Percentiles rank a stretch among this genome's conserved stretches.
Conservation (phyloP, 2,113 vertebrate genomes). For the Laterallus jamaicensis region DNA sequence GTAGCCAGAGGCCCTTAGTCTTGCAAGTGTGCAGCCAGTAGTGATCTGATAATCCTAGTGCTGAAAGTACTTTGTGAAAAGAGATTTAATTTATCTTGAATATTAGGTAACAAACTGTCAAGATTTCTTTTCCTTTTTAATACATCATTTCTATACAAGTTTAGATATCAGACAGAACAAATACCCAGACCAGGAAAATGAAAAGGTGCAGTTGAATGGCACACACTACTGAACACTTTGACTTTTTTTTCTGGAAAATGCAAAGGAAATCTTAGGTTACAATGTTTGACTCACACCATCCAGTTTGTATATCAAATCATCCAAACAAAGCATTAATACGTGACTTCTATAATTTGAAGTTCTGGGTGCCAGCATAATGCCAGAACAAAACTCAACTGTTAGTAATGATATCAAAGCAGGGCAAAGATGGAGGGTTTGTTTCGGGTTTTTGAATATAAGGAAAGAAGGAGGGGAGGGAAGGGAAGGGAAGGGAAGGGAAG, state of each 20-base stretch:
- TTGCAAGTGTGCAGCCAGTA: conserved; percentile 33
- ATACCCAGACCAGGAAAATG: neutral
- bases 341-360: neutral
- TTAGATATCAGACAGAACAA: conserved; percentile 1
- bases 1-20: neutral
- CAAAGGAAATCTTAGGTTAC: neutral
- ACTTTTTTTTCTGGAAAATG: neutral
- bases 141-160: neutral
- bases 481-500: too few relatives aligned
- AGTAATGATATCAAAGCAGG: neutral
- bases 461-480: too few relatives aligned
- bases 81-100: conserved; percentile 50
- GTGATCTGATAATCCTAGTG: conserved; percentile 51
- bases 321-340: neutral
- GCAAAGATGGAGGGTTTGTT: neutral
- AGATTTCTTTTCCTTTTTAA: conserved; percentile 19
- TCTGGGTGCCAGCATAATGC: neutral
- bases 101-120: conserved; percentile 17
- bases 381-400: neutral
- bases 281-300: neutral
- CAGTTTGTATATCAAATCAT: neutral
- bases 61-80: conserved; percentile 24
- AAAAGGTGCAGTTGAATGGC: neutral
- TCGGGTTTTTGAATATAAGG: too few relatives aligned
- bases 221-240: neutral